Evolutionary conservation across 1,140 invertebrate species (phyloP).

Genomic region (Reticulitermes speratus): DNA sequence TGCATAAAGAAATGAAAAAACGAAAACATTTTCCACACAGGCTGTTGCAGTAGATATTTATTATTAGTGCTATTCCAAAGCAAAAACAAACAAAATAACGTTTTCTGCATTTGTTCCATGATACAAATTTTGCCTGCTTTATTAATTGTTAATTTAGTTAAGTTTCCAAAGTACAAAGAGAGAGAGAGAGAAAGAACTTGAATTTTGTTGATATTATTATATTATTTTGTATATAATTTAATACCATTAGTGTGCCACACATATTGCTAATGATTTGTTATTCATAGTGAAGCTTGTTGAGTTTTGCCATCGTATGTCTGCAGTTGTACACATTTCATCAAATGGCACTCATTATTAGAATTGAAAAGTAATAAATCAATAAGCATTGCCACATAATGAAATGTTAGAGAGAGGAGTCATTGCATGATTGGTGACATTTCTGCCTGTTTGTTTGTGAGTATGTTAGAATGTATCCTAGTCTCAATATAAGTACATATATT

Average conservation of each 20-base stretch:
- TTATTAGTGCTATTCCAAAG: constrained; percentile 28
- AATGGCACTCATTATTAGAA: background rate
- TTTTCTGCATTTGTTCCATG: constrained; percentile 12
- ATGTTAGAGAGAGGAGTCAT: background rate
- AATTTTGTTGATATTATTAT: constrained; percentile 26
- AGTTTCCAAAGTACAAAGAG: constrained; percentile 29
- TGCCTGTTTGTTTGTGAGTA: background rate
- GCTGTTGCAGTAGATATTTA: constrained; percentile 26
- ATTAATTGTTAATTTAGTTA: constrained; percentile 21
- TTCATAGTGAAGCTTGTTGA: background rate
- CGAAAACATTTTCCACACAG: constrained; percentile 25
- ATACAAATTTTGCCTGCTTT: constrained; percentile 23
- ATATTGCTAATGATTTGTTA: background rate
- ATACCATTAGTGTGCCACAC: background rate
- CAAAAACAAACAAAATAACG: background rate
- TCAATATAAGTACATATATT: background rate
- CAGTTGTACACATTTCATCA: background rate
- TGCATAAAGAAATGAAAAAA: constrained; percentile 27
- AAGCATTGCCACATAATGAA: background rate
- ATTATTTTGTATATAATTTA: constrained; percentile 24
- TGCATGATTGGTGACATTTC: no score
- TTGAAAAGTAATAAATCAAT: background rate
- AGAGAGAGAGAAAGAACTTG: background rate
- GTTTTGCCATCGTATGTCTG: background rate
- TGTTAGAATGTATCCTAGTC: background rate